Evolutionary conservation across 2,113 vertebrate genomes (phyloP).

Genomic region (Cynopterus brachyotis): DNA sequence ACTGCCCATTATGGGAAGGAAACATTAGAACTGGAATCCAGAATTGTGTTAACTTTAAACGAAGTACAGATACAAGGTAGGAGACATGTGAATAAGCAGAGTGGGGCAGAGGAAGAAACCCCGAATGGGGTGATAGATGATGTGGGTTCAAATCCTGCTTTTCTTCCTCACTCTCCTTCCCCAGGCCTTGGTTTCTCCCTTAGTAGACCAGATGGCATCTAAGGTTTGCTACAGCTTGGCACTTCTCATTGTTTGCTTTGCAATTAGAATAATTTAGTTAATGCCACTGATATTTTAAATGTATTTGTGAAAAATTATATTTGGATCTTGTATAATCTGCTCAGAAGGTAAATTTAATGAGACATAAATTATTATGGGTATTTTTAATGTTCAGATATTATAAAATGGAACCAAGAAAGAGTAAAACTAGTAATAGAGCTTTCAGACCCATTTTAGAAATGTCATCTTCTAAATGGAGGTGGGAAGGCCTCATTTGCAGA

Average conservation of each 20-base stretch:
- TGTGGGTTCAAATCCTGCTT: neutral
- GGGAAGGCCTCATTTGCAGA: constrained; percentile 62
- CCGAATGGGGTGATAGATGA: neutral
- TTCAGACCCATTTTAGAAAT: constrained; percentile 41
- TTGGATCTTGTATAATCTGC: neutral
- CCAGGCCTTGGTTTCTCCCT: constrained; percentile 21
- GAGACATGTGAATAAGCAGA: neutral
- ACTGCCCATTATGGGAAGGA: neutral
- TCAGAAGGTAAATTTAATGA: constrained; percentile 64
- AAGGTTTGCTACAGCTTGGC: neutral
- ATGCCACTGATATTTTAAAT: neutral
- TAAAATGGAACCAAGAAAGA: constrained; percentile 58
- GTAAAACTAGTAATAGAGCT: constrained; percentile 41
- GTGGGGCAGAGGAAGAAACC: neutral
- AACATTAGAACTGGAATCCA: neutral
- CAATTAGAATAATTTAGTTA: constrained; percentile 22
- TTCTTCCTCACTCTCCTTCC: neutral
- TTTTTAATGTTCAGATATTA: constrained; percentile 51
- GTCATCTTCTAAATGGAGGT: constrained; percentile 29
- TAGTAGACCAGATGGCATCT: neutral
- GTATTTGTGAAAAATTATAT: constrained; percentile 25
- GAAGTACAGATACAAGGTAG: neutral
- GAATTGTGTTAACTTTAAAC: neutral
- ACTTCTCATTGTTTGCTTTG: neutral
- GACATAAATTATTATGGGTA: constrained; percentile 57